Evolutionary conservation across 2,888 invertebrate genomes (phyloP).

Genomic region (Drosophila robusta): DNA sequence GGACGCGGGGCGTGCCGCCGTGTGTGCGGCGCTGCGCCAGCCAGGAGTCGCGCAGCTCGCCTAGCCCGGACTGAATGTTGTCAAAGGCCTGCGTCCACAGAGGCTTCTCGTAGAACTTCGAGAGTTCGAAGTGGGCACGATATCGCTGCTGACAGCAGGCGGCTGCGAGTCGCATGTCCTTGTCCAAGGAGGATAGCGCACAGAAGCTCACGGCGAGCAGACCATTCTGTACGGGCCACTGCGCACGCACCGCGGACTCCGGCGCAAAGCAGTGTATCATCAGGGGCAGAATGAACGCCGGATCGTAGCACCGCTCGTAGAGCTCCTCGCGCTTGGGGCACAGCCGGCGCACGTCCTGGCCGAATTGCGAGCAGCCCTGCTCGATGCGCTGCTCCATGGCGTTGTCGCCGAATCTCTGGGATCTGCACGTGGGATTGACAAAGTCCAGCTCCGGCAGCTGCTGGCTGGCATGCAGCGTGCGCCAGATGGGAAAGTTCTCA

Average conservation of each 20-base stretch:
- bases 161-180: conserved; percentile 89
- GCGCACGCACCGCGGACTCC: conserved; percentile 90
- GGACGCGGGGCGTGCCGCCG: conserved; percentile 83
- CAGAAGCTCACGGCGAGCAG: conserved; percentile 90
- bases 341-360: conserved; percentile 71
- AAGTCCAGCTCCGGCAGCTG: conserved; percentile 81
- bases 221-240: conserved; percentile 89
- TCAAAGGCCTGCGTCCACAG: conserved; percentile 84
- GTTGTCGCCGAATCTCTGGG: conserved; percentile 75
- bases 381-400: conserved; percentile 79
- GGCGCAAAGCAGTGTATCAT: conserved; percentile 91
- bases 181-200: conserved; percentile 89
- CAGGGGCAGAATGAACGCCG: conserved; percentile 92
- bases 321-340: conserved; percentile 80
- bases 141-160: conserved; percentile 91
- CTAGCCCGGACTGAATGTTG: conserved; percentile 83
- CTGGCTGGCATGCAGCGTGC: conserved; percentile 85
- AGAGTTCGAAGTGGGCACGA: conserved; percentile 90
- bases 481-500: conserved; percentile 89
- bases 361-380: conserved; percentile 60
- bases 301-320: conserved; percentile 89
- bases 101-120: conserved; percentile 85
- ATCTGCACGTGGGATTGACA: conserved; percentile 59
- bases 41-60: conserved; percentile 78
- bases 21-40: conserved; percentile 81